phyloP scores from a whole-genome alignment of 2,113 vertebrate species.

The Carollia perspicillata region DNA sequence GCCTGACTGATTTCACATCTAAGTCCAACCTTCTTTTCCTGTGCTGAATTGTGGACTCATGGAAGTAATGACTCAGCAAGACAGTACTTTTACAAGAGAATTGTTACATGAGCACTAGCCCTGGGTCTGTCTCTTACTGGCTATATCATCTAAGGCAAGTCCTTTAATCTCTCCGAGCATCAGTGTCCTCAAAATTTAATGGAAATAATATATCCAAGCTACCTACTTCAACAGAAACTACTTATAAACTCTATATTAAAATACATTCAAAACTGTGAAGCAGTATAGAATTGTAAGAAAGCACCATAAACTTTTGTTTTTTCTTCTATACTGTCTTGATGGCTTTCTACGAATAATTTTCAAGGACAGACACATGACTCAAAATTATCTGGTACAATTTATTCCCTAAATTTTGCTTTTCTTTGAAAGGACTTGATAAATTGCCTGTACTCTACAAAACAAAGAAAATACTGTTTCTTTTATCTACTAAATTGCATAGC shows the following conservation, averaged over 20 bases:
- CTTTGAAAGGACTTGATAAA: conserved; percentile 56
- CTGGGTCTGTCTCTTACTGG: not conserved
- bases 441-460: conserved; percentile 44
- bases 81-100: not conserved
- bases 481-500: conserved; percentile 48
- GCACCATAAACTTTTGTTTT: not conserved
- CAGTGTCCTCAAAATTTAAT: not conserved
- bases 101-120: not conserved
- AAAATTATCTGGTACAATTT: conserved; percentile 48
- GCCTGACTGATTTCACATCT: not conserved
- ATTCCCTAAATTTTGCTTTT: conserved; percentile 47
- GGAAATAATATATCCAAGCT: not conserved
- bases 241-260: not conserved
- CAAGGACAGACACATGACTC: conserved; percentile 25
- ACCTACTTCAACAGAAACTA: not conserved
- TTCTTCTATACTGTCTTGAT: not conserved
- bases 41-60: not conserved
- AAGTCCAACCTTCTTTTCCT: not conserved
- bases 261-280: not conserved
- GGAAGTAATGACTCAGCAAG: not conserved
- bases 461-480: conserved; percentile 62
- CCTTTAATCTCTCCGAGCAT: not conserved
- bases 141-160: not conserved
- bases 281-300: not conserved
- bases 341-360: conserved; percentile 20